These are phyloP conservation scores for Leucozona laternaria DNA, from an alignment of 2,888 invertebrate species.

Conservation along the genomic window DNA sequence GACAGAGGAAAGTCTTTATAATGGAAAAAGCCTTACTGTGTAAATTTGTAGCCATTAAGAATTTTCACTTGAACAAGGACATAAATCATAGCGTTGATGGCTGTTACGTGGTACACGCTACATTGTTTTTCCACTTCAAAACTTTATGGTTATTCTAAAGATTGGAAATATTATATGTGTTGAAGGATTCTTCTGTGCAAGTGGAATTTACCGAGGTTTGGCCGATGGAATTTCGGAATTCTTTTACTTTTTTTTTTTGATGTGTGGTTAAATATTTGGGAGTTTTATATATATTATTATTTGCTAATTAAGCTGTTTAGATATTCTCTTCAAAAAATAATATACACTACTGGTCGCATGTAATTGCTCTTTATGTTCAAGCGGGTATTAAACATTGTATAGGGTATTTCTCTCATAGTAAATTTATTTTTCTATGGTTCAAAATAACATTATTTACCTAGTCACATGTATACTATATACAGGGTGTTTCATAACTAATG, in stretches of 20 bases:
- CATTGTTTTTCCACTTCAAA: conserved; percentile 42
- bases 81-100: conserved; percentile 73
- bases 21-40: conserved; percentile 50
- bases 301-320: neutral
- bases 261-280: conserved; percentile 19
- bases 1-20: conserved; percentile 26
- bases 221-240: conserved; percentile 36
- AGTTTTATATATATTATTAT: neutral
- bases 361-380: neutral
- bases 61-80: conserved; percentile 70
- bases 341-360: neutral
- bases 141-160: conserved; percentile 42
- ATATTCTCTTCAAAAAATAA: neutral
- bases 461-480: too few relatives aligned
- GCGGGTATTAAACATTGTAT: too few relatives aligned
- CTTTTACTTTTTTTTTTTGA: neutral
- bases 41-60: conserved; percentile 64
- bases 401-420: too few relatives aligned
- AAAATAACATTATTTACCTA: too few relatives aligned
- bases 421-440: too few relatives aligned
- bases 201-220: conserved; percentile 71
- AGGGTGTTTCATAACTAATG: too few relatives aligned
- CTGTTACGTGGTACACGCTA: conserved; percentile 75
- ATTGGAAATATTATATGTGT: conserved; percentile 53
- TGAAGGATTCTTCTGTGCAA: conserved; percentile 62